Evolutionary conservation across 2,113 vertebrate species (phyloP), one percentile per base, ranked within the genome.

Genomic region (Xyrauchen texanus): DNA sequence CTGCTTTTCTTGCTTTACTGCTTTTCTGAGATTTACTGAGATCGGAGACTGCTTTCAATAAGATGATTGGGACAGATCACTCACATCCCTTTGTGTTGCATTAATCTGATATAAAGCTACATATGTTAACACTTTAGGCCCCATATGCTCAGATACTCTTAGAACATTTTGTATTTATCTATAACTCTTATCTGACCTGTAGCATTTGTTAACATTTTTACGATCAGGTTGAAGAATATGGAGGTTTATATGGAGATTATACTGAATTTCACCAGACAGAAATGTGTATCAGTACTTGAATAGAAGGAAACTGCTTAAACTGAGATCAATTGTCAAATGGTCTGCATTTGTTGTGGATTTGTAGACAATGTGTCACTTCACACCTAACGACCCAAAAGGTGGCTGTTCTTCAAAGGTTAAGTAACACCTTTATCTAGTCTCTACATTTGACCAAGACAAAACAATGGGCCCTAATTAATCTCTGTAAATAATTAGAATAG

Each of bases 131-230:
- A 47, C 74, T 52, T 49, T 15, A 69, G 68, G 63, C 64, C 76
- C 81, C 57, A 85, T 83, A 79, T 85, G 85, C 49, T 66, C 4
- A 53, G n/a, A 57, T 11, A 66, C 15, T 46, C 8, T 8, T 49
- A 53, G 6, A 69, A 8, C 2, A 69, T 52, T 58, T 15, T 57
- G 7, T 15, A 0, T 2, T 58, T 11, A n/a, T n/a, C 3, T n/a
- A 2, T 58, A n/a, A 58, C 55, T n/a, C 55, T n/a, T 13, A 13
- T 1, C 55, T 57, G 5, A n/a, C 1, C 55, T 57, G 6, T 15
- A 57, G 52, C 10, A 12, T 49, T 8, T 49, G 47, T 49, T 5
- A 49, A 5, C 47, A 49, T 49, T 49, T 49, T 0, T 34, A 34
- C 21, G 21, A 34, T 34, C 21, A 34, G 21, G 21, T 34, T 34